These are phyloP conservation scores for Ctenosaura bakeri DNA, from an alignment of 2,797 vertebrate species.

Conservation along the genomic window DNA sequence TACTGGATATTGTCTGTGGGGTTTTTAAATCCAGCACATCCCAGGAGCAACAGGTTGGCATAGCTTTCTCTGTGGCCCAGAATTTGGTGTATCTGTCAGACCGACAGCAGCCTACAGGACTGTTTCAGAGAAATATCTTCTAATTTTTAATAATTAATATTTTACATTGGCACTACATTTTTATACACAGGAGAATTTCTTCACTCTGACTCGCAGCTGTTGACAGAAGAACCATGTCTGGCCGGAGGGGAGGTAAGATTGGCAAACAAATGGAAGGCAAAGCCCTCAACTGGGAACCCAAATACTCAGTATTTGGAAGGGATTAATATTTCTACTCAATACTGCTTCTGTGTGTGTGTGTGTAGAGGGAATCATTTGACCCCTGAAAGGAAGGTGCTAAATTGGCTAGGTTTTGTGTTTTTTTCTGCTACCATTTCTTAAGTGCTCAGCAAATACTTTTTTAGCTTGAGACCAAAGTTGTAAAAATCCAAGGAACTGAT, in stretches of 20 bases:
- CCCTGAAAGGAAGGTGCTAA: not conserved
- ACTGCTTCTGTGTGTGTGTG: not conserved
- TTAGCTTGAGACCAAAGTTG: too few relatives aligned
- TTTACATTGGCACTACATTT: not conserved
- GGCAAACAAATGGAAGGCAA: not conserved
- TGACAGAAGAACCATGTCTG: slow-evolving; percentile 59
- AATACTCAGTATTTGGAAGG: not conserved
- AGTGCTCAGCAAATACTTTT: not conserved
- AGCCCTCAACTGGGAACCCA: not conserved
- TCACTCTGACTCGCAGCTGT: slow-evolving; percentile 5
- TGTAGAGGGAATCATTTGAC: not conserved
- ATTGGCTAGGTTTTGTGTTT: too few relatives aligned
- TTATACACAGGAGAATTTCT: slow-evolving; percentile 37
- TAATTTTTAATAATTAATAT: not conserved
- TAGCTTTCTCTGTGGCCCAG: not conserved
- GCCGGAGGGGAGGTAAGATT: slow-evolving; percentile 61
- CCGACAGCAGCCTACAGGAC: not conserved
- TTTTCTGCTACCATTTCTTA: too few relatives aligned
- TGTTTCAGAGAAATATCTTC: not conserved
- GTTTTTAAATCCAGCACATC: not conserved
- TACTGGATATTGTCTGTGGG: not conserved
- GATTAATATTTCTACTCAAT: not conserved
- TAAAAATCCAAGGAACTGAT: not conserved
- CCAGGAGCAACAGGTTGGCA: not conserved
- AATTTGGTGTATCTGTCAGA: not conserved